These are phyloP conservation scores for Porites lutea DNA, from an alignment of 64 coral and sea anemone species.

Conservation along the genomic window DNA sequence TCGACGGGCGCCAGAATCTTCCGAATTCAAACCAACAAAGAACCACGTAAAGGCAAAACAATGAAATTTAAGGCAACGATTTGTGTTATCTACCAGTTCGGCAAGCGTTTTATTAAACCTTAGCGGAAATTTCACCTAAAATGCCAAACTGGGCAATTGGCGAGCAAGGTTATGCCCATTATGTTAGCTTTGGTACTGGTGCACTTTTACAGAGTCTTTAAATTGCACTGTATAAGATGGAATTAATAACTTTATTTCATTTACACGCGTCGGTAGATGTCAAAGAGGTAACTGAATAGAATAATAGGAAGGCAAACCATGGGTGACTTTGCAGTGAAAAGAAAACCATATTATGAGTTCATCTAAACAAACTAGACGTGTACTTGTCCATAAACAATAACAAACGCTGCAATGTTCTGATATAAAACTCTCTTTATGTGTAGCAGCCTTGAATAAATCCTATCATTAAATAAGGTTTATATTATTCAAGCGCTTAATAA, in stretches of 20 bases:
- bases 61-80: not conserved
- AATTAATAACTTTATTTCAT: conserved; percentile 4
- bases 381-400: not conserved
- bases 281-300: not conserved
- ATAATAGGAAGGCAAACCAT: not conserved
- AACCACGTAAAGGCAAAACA: not conserved
- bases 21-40: conserved; percentile 1
- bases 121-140: not conserved
- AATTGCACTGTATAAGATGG: not conserved
- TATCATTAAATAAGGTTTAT: not conserved
- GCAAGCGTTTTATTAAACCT: not conserved
- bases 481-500: not conserved
- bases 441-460: not conserved
- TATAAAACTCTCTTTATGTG: not conserved
- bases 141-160: not conserved
- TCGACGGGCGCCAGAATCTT: not conserved
- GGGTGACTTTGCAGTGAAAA: not conserved
- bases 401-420: not conserved
- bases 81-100: not conserved
- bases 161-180: not conserved
- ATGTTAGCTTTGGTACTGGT: not conserved
- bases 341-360: not conserved
- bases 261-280: not conserved
- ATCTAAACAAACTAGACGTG: not conserved
- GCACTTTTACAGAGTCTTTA: not conserved